These are phyloP conservation scores for Busseola fusca DNA, from an alignment of 2,888 invertebrate genomes.

Conservation along the genomic window DNA sequence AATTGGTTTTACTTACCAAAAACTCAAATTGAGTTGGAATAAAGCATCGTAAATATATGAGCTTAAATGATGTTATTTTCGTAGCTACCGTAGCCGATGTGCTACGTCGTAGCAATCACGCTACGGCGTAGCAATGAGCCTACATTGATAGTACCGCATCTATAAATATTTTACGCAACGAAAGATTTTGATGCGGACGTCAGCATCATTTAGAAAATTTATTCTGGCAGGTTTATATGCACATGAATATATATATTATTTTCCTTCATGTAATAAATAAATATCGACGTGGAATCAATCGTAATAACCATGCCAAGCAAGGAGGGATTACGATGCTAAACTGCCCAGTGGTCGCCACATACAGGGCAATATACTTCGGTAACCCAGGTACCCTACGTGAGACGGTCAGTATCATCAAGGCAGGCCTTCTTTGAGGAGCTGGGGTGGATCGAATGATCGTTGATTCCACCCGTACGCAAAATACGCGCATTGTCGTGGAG, in stretches of 20 bases:
- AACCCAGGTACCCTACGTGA: too few species aligned
- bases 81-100: not conserved
- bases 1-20: not conserved
- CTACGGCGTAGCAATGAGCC: not conserved
- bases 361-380: too few species aligned
- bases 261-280: not conserved
- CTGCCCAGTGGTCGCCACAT: too few species aligned
- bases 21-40: not conserved
- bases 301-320: not conserved
- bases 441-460: too few species aligned
- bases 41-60: not conserved
- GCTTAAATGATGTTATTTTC: not conserved
- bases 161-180: not conserved
- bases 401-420: too few species aligned
- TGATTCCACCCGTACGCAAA: too few species aligned
- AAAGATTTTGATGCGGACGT: not conserved
- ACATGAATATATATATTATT: too few species aligned
- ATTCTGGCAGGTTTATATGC: not conserved
- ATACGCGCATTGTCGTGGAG: too few species aligned
- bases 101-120: conserved; percentile 11
- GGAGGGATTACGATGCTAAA: too few species aligned
- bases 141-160: not conserved
- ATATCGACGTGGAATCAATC: not conserved
- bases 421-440: too few species aligned
- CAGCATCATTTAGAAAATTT: not conserved